Evolutionary conservation across 2,113 vertebrate species (phyloP).

Genomic region (Chitala chitala): DNA sequence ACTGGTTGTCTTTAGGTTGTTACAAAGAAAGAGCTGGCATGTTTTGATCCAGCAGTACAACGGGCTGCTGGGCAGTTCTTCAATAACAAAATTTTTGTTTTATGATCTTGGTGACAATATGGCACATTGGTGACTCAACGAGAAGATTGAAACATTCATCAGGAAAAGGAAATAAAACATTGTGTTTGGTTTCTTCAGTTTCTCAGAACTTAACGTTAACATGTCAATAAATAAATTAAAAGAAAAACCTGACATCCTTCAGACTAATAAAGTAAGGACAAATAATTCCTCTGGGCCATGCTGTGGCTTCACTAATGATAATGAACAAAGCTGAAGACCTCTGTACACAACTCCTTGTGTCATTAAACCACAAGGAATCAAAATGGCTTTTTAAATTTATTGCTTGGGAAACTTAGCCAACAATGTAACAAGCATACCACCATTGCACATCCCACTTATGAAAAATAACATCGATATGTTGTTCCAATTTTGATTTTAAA

Average conservation of each 20-base stretch:
- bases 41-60: slow-evolving; percentile 41
- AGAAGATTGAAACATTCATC: slow-evolving; percentile 53
- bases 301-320: not conserved
- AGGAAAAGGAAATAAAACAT: slow-evolving; percentile 43
- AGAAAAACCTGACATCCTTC: slow-evolving; percentile 23
- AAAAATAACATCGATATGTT: not conserved
- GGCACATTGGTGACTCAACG: slow-evolving; percentile 56
- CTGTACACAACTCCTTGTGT: not conserved
- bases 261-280: slow-evolving; percentile 13
- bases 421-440: not conserved
- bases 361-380: not conserved
- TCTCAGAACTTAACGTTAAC: slow-evolving; percentile 28
- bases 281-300: not conserved
- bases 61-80: slow-evolving; percentile 36
- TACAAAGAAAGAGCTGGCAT: slow-evolving; percentile 44
- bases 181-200: slow-evolving; percentile 37
- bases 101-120: slow-evolving; percentile 49
- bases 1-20: slow-evolving; percentile 40
- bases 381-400: slow-evolving; percentile 24
- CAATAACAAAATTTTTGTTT: slow-evolving; percentile 40
- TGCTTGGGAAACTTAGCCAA: slow-evolving; percentile 18
- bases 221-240: slow-evolving; percentile 22
- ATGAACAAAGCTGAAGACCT: not conserved
- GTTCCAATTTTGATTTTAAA: not conserved
- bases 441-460: not conserved